These are phyloP conservation scores for Planiliza haematocheilus DNA, from an alignment of 2,113 vertebrate genomes.

Conservation along the genomic window DNA sequence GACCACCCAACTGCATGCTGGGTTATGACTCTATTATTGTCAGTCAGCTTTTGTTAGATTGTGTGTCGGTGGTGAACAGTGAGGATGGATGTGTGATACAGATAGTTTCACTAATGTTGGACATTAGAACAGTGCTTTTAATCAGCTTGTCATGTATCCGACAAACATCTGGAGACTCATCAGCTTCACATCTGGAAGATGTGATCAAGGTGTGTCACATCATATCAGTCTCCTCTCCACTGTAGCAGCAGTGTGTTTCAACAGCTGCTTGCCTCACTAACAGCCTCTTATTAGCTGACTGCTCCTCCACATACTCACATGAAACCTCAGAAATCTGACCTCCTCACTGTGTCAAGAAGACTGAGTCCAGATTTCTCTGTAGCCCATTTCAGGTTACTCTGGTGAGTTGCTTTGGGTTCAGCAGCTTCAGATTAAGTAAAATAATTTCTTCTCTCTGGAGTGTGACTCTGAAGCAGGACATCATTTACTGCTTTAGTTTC, in stretches of 20 bases:
- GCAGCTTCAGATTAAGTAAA: background rate
- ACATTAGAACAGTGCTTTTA: background rate
- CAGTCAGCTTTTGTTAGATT: constrained; percentile 17
- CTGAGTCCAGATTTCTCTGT: background rate
- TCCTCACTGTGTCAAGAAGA: background rate
- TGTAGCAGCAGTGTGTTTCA: background rate
- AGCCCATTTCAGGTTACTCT: no score
- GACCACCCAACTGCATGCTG: constrained; percentile 35
- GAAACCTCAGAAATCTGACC: background rate
- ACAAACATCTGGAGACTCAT: background rate
- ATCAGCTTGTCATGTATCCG: background rate
- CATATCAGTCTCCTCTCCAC: background rate
- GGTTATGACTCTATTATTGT: constrained; percentile 43
- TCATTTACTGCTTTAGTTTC: background rate
- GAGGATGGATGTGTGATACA: background rate
- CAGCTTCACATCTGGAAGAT: background rate
- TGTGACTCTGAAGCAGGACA: background rate
- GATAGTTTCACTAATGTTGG: no score
- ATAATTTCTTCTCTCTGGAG: background rate
- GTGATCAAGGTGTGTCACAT: constrained; percentile 4
- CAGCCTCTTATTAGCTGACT: constrained; percentile 29
- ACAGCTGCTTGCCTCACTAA: constrained; percentile 29
- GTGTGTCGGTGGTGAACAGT: constrained; percentile 7
- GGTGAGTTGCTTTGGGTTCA: background rate
- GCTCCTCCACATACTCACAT: background rate